Evolutionary conservation across 2,888 invertebrate species (phyloP).

Genomic region (Dryobota labecula): DNA sequence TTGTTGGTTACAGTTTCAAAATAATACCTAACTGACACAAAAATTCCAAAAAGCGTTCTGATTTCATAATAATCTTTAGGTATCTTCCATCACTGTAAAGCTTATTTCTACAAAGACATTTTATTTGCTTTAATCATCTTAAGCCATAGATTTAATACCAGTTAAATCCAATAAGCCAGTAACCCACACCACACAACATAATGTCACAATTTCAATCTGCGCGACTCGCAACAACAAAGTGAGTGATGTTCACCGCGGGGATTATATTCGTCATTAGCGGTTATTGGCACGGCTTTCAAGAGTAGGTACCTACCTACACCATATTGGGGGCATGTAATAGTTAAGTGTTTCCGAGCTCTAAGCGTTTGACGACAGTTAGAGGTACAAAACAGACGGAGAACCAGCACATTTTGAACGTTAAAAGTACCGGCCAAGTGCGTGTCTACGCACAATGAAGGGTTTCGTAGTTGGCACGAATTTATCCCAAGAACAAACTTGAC

Average conservation of each 20-base stretch:
- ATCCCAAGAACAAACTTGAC: too few species aligned
- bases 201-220: neutral
- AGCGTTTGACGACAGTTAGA: too few species aligned
- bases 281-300: conserved; percentile 10
- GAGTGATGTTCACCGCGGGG: conserved; percentile 30
- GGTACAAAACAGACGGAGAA: neutral
- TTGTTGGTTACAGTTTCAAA: neutral
- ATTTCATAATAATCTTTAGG: neutral
- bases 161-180: neutral
- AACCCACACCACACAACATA: neutral
- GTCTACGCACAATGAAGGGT: too few species aligned
- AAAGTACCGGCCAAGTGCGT: too few species aligned
- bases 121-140: neutral
- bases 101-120: neutral
- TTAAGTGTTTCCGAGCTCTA: conserved; percentile 1
- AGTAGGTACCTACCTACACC: neutral
- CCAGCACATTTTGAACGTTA: too few species aligned
- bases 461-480: too few species aligned
- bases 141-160: neutral
- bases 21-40: neutral
- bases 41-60: neutral
- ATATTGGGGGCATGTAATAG: neutral
- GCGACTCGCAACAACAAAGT: neutral
- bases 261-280: conserved; percentile 17
- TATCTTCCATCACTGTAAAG: neutral